A percentile compares a stretch with the other conserved stretches of the same genome.
Evolutionary conservation across 2,113 vertebrate species (phyloP).

Genomic region (Cephalopterus ornatus): DNA sequence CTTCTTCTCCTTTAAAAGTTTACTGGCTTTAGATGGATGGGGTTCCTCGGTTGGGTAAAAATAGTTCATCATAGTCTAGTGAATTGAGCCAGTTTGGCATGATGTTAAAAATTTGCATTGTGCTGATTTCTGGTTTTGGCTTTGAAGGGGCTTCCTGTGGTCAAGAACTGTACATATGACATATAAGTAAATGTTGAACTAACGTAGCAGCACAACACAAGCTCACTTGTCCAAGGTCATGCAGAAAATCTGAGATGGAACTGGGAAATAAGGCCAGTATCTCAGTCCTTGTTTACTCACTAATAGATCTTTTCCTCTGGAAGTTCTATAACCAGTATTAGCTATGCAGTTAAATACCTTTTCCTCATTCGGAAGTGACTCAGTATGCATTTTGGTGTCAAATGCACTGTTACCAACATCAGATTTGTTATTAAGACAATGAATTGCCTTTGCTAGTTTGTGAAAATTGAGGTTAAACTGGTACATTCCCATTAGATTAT

Average conservation of each 20-base stretch:
- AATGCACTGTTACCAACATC: background rate
- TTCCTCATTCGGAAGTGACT: background rate
- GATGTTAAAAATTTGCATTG: background rate
- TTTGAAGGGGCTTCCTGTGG: background rate
- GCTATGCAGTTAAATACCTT: background rate
- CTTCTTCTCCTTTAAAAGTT: background rate
- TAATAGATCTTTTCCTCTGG: background rate
- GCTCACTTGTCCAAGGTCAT: background rate
- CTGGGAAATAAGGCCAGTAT: background rate
- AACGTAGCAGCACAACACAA: background rate
- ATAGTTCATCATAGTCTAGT: background rate
- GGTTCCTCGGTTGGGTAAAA: background rate
- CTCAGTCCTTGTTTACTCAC: background rate
- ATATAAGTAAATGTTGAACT: background rate
- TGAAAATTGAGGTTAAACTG: conserved; percentile 2
- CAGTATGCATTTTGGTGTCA: background rate
- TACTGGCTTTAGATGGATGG: background rate
- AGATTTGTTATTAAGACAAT: background rate
- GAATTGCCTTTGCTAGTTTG: background rate
- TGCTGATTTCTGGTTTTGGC: background rate
- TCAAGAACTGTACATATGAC: background rate
- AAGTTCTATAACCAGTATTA: background rate
- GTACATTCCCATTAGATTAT: background rate
- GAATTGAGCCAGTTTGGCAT: background rate
- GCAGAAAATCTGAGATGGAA: background rate